Percentiles rank a stretch among this genome's conserved stretches.
These are phyloP conservation scores for Sebastes fasciatus DNA, from an alignment of 2,113 vertebrate species.

Conservation along the genomic window DNA sequence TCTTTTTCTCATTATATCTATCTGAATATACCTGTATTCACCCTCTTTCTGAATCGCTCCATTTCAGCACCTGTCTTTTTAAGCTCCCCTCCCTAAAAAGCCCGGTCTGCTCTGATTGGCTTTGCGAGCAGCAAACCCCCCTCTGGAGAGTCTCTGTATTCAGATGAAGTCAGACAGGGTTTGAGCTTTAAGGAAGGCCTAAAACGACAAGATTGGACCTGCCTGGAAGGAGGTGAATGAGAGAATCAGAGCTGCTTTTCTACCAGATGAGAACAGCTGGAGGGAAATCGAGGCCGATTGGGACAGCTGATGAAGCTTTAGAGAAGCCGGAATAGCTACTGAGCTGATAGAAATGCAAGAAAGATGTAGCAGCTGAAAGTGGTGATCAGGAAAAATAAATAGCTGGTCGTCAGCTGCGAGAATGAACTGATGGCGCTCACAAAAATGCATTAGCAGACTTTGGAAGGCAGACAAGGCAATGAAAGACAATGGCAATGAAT, in stretches of 20 bases:
- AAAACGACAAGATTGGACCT: constrained; percentile 12
- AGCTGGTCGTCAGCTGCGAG: constrained; percentile 17
- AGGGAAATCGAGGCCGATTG: constrained; percentile 42
- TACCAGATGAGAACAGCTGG: constrained; percentile 48
- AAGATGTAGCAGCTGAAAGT: constrained; percentile 13
- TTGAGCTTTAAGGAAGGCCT: constrained; percentile 16
- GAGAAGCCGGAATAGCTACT: constrained; percentile 7
- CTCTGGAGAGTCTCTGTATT: background rate
- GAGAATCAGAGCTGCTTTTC: constrained; percentile 33
- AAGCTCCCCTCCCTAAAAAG: too few species aligned
- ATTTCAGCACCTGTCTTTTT: too few species aligned
- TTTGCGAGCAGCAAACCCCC: background rate
- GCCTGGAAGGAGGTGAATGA: constrained; percentile 32
- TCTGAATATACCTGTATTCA: too few species aligned
- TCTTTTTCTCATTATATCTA: too few species aligned
- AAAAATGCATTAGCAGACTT: constrained; percentile 11
- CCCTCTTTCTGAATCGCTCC: too few species aligned
- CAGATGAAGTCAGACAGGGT: background rate
- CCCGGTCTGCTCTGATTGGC: too few species aligned
- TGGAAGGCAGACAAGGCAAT: background rate
- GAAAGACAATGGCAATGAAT: constrained; percentile 1
- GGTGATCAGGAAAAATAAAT: background rate
- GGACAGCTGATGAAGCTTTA: constrained; percentile 6
- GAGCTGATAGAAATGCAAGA: constrained; percentile 11
- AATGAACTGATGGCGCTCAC: constrained; percentile 9